Evolutionary conservation across 2,113 vertebrate species (phyloP).

Genomic region (Notarius quadriscutis): DNA sequence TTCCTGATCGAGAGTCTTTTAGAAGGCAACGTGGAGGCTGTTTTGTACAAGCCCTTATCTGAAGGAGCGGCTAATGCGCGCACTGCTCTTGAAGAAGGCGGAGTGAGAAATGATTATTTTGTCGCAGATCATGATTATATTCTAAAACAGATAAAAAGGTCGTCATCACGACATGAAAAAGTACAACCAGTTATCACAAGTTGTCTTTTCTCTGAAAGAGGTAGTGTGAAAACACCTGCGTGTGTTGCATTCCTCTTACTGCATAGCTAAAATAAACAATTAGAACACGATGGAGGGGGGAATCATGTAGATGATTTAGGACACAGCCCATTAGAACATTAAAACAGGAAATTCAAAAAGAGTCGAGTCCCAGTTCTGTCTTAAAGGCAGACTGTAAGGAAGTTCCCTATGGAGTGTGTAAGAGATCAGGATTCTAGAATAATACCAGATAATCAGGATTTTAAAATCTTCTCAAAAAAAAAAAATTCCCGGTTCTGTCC

Average conservation of each 20-base stretch:
- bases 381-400: neutral
- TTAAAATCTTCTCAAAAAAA: neutral
- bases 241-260: neutral
- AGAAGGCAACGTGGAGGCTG: slow-evolving; percentile 13
- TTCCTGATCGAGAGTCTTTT: neutral
- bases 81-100: neutral
- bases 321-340: neutral
- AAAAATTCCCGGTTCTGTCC: neutral
- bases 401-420: neutral
- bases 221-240: neutral
- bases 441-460: no score
- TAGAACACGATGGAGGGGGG: neutral
- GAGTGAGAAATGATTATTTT: neutral
- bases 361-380: neutral
- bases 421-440: neutral
- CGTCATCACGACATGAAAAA: neutral
- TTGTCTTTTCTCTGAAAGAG: neutral
- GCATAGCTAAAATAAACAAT: neutral
- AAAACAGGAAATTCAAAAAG: no score
- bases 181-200: neutral
- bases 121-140: neutral
- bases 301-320: slow-evolving; percentile 14
- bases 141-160: neutral
- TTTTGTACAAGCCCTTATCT: neutral
- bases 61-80: neutral